These are phyloP conservation scores for Speoplatyrhinus poulsoni DNA, from an alignment of 2,113 vertebrate species.

Conservation along the genomic window DNA sequence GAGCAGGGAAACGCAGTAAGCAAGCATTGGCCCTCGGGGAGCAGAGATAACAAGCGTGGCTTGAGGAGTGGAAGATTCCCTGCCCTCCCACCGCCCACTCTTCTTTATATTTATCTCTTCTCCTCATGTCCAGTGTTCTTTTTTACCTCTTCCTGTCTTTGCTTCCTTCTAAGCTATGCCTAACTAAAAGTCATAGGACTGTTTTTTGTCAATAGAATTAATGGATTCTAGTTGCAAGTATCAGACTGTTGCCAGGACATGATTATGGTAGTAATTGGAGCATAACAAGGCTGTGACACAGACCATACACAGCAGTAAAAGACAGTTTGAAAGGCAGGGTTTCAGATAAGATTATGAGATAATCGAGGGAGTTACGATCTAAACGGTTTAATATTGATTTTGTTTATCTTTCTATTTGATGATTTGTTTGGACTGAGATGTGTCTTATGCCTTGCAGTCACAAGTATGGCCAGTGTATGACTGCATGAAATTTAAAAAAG, in stretches of 20 bases:
- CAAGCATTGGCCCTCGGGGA: background rate
- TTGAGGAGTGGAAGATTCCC: conserved; percentile 12
- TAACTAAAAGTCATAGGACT: background rate
- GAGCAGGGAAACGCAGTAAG: conserved; percentile 7
- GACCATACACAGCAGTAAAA: background rate
- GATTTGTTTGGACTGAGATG: no score
- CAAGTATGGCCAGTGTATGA: no score
- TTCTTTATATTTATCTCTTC: background rate
- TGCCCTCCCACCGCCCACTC: background rate
- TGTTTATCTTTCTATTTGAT: no score
- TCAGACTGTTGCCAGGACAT: background rate
- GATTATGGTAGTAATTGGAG: no score
- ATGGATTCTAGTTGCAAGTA: conserved; percentile 3
- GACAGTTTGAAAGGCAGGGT: no score
- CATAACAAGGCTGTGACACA: background rate
- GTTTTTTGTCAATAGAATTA: background rate
- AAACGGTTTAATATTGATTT: no score
- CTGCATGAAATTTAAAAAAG: no score
- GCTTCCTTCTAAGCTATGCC: conserved; percentile 15
- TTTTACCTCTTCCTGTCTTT: conserved; percentile 22
- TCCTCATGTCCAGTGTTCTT: background rate
- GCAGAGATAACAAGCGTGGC: conserved; percentile 43
- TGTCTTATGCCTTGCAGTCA: no score
- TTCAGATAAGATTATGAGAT: no score
- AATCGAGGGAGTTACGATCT: no score